Evolutionary conservation across 2,888 invertebrate genomes (phyloP), one percentile per base, ranked within the genome.

Genomic region (Pedicia rivosa): DNA sequence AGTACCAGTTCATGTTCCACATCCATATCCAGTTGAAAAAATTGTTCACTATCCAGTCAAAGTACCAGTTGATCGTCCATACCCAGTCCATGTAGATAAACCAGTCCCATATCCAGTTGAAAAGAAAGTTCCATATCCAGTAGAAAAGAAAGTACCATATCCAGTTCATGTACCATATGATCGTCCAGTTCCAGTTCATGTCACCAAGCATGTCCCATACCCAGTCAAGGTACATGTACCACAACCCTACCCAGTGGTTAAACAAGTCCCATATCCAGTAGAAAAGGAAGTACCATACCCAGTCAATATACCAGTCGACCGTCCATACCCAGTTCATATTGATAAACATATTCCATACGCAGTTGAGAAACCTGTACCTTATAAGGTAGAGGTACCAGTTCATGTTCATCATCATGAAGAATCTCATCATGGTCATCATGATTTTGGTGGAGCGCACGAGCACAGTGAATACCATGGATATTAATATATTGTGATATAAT

Each of bases 21-120:
- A 74, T 17, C 78, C 70, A 9, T 70, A 74, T 26, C 78, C 79
- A 17, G 78, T 81, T 1, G 77, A 77, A 49, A 78, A 78, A 56
- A 66, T 74, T 49, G 71, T 68, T 7, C 79, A 78, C 17, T 79
- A 77, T 57, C 79, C 81, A 52, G 80, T 81, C 49, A 80, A 81
- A 63, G 80, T 82, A 37, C 64, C 69, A 38, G 80, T 81, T 38
- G 74, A 74, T 53, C 69, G 72, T 57, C 76, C 76, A 36, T 76
- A 78, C 42, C 82, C 75, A 44, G 70, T 72, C 35, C 56, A 59
- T 39, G 56, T 68, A 4, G 63, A 65, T 36, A 62, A 62, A 46
- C 79, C 80, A 41, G 78, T 79, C 50, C 81, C 82, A 47, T 81
- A 81, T 63, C 80, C 80, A 44, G 81, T 82, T 13, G 78, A 78